phyloP scores from a whole-genome alignment of 2,888 invertebrate genomes.

The Scaptomyza tumidula region DNA sequence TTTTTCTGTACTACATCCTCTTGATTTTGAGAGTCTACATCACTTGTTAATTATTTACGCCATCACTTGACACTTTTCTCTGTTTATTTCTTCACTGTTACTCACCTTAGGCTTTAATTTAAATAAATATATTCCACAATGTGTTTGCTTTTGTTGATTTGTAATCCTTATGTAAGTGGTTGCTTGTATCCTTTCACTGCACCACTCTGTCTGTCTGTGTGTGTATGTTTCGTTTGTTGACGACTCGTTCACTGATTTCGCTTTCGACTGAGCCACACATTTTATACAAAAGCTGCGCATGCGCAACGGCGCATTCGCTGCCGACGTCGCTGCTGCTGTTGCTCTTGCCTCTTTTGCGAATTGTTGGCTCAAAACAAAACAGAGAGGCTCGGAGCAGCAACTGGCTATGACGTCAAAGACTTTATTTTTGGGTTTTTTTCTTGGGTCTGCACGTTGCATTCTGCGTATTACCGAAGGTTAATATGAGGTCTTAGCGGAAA shows the following conservation, averaged over 20 bases:
- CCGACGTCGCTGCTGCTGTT: conserved; percentile 6
- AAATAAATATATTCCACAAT: conserved; percentile 64
- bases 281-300: conserved; percentile 79
- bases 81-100: conserved; percentile 36
- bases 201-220: conserved; percentile 47
- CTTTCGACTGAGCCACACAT: conserved; percentile 66
- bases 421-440: conserved; percentile 42
- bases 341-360: conserved; percentile 54
- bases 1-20: neutral
- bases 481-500: conserved; percentile 52
- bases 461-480: conserved; percentile 65
- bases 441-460: conserved; percentile 48
- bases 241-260: conserved; percentile 80
- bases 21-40: neutral
- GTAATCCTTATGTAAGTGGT: conserved; percentile 71
- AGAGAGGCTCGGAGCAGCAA: conserved; percentile 31
- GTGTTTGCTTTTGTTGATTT: conserved; percentile 23
- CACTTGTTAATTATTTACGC: neutral
- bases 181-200: conserved; percentile 67
- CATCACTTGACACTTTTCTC: conserved; percentile 7
- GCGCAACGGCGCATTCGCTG: conserved; percentile 51
- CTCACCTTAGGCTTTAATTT: conserved; percentile 67
- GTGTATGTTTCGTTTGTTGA: conserved; percentile 63
- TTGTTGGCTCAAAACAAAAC: conserved; percentile 71
- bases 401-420: conserved; percentile 52